Evolutionary conservation across 2,888 invertebrate genomes (phyloP).

Genomic region (Mantis religiosa): DNA sequence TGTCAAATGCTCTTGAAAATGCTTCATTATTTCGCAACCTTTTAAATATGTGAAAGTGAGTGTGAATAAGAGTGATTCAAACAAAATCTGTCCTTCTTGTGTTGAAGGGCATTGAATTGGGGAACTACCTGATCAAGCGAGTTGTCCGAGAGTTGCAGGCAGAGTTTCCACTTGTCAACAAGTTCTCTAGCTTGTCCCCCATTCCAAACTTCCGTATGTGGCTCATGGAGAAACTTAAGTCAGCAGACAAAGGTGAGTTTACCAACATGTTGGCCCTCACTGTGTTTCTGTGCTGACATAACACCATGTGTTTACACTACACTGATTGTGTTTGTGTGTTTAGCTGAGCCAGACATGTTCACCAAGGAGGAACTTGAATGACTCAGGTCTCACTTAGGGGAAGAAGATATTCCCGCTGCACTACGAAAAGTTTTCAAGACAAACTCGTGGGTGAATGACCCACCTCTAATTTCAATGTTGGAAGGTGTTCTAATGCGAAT

Average conservation of each 20-base stretch:
- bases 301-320: too few relatives aligned
- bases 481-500: slow-evolving; percentile 53
- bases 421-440: slow-evolving; percentile 42
- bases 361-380: slow-evolving; percentile 30
- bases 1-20: too few relatives aligned
- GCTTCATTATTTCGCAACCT: too few relatives aligned
- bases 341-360: slow-evolving; percentile 23
- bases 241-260: slow-evolving; percentile 22
- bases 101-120: slow-evolving; percentile 62
- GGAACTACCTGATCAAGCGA: slow-evolving; percentile 66
- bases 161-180: slow-evolving; percentile 58
- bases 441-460: slow-evolving; percentile 51
- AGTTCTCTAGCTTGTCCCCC: slow-evolving; percentile 64
- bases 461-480: slow-evolving; percentile 43
- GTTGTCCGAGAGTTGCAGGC: slow-evolving; percentile 55
- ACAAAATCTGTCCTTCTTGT: too few relatives aligned
- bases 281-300: too few relatives aligned
- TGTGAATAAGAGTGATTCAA: too few relatives aligned
- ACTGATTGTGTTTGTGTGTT: background rate
- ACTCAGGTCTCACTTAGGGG: slow-evolving; percentile 32
- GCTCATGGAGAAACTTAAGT: slow-evolving; percentile 55
- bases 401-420: slow-evolving; percentile 37
- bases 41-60: too few relatives aligned
- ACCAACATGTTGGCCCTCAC: too few relatives aligned
- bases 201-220: slow-evolving; percentile 64